Conservation (phyloP, 2,888 invertebrate genomes). For the Dicycla oo region DNA sequence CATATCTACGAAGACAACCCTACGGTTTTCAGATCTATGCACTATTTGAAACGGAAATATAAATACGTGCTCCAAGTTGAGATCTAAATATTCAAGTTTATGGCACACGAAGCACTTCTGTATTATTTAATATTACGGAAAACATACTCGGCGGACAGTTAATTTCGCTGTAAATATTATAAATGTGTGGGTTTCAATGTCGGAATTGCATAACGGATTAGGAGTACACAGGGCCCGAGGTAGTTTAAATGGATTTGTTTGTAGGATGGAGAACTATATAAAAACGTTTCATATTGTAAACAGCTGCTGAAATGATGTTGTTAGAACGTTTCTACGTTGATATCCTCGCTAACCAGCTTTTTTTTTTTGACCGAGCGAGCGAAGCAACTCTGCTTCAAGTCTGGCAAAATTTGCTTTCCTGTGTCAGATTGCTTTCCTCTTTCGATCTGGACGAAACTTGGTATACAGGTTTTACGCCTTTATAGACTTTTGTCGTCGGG, state of each 20-base stretch:
- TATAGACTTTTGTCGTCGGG: no score
- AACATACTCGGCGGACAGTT: not conserved
- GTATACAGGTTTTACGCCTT: no score
- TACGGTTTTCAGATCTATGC: not conserved
- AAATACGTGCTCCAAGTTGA: conserved; percentile 12
- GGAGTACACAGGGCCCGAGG: no score
- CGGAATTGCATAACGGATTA: conserved; percentile 13
- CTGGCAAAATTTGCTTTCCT: no score
- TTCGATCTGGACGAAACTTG: no score
- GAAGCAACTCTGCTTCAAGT: no score
- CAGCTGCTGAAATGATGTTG: not conserved
- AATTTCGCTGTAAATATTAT: conserved; percentile 27
- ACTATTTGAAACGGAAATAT: conserved; percentile 18
- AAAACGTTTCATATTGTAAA: not conserved
- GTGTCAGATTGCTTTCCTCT: no score
- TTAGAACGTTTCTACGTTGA: no score
- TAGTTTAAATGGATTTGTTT: conserved; percentile 10
- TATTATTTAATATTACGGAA: conserved; percentile 20
- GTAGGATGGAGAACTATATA: not conserved
- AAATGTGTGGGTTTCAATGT: conserved; percentile 12
- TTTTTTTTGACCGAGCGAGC: no score
- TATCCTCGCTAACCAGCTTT: no score
- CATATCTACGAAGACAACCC: not conserved
- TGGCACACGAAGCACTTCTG: conserved; percentile 1
- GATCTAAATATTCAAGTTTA: conserved; percentile 27